Evolutionary conservation across 2,797 vertebrate genomes (phyloP).

Genomic region (Eurystomus glaucurus): DNA sequence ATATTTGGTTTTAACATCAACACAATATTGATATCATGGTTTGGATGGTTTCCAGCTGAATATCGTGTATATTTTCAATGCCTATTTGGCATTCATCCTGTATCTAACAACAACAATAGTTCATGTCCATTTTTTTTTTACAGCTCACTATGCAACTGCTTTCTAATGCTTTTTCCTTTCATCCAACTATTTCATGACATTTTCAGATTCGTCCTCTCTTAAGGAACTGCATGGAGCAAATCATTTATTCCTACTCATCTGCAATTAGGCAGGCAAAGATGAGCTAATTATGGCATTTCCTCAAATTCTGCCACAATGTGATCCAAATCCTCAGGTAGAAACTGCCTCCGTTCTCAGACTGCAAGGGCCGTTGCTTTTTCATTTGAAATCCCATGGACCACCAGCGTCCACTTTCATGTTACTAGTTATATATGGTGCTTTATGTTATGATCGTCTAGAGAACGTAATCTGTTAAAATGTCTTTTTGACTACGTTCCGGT

Average conservation of each 20-base stretch:
- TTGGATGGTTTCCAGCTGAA: slow-evolving; percentile 39
- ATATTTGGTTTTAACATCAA: slow-evolving; percentile 20
- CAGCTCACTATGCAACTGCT: neutral
- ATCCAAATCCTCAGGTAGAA: neutral
- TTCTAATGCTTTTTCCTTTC: slow-evolving; percentile 5
- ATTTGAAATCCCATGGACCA: neutral
- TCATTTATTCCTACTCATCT: neutral
- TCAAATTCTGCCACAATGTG: neutral
- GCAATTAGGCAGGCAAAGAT: neutral
- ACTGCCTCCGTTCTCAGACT: neutral
- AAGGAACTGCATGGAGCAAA: neutral
- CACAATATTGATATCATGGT: slow-evolving; percentile 9
- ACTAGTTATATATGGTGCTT: neutral
- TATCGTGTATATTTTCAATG: neutral
- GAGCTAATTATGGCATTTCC: neutral
- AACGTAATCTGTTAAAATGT: neutral
- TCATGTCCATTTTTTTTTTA: slow-evolving; percentile 39
- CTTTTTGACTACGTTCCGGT: neutral
- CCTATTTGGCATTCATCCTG: slow-evolving; percentile 12
- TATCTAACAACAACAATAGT: slow-evolving; percentile 25
- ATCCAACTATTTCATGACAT: neutral
- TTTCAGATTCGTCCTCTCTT: neutral
- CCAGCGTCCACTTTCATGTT: neutral
- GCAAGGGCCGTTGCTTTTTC: neutral
- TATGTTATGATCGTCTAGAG: neutral